Evolutionary conservation across 92 coral and sea anemone species (phyloP), one percentile per base, ranked within the genome.

Genomic region (Palythoa grandis): DNA sequence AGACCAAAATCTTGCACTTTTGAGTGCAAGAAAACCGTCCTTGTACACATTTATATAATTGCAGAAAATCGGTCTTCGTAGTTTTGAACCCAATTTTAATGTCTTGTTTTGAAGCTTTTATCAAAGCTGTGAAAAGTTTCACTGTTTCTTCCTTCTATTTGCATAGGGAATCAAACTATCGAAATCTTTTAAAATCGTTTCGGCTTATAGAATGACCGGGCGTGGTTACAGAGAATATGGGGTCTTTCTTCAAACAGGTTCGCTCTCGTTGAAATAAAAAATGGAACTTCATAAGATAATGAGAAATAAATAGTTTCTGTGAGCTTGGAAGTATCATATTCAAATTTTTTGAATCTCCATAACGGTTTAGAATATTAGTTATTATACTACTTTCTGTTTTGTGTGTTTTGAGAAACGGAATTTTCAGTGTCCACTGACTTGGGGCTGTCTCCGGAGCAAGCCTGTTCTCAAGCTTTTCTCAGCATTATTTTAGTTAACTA

Each of bases 301-400:
- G 53, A 69, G 92, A 93, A 0, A 93, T 92, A 70, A 87, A 93
- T 3, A 92, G 68, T 13, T 86, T 85, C 37, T 82, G 86, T 66
- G 92, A 90, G 35, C 71, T 50, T 20, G 96, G 96, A 2, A 93
- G 91, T 54, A 85, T 92, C 66, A 93, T 82, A 5, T 93, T 91
- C 70, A 93, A 35, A 43, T 91, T 88, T 66, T 83, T 89, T 5
- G 90, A 71, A 58, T 93, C 94, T 2, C 92, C 96, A 77, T 78
- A 93, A 10, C 96, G 92, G 84, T 93, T 93, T 23, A 93, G 85
- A 48, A 93, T 93, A 87, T 93, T 93, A 2, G 95, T 94, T 12
- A 94, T 88, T 1, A 95, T 94, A 48, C 95, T 94, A 2, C 95
- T 89, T 4, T 95, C 98, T 35, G 98, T 94, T 66, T 94, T 94